Evolutionary conservation across 2,113 vertebrate genomes (phyloP), one percentile per base, ranked within the genome.

Genomic region (Hiodon alosoides): DNA sequence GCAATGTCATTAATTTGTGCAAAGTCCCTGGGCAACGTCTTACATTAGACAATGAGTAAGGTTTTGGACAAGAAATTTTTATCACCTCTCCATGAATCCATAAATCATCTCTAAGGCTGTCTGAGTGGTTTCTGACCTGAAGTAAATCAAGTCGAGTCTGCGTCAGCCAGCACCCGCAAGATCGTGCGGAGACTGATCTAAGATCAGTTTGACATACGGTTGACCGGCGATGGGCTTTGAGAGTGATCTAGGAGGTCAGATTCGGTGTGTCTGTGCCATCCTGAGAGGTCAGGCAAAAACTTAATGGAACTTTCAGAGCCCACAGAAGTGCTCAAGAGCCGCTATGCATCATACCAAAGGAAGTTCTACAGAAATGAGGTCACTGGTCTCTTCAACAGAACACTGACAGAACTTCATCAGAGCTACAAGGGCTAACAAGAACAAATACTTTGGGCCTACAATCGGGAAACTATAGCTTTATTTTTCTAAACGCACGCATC

Each of bases 71-170:
- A 52, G 53, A 16, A 62, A 66, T 64, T 17, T 48, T 54, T 66
- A 61, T 74, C 72, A 74, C 17, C 17, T 74, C 13, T 46, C 51
- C 13, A 66, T 4, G n/a, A 62, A 53, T 74, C 72, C 13, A 66
- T 4, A 52, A 62, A 53, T 74, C 72, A 74, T 61, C 11, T 13
- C 72, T 74, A 66, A 74, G 31, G 48, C n/a, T 51, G 8, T 69
- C 67, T 13, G 50, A 10, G 59, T 66, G 51, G 61, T 52, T 53
- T 17, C 13, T 6, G 72, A 66, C 72, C 60, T 61, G 54, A 58
- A 31, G n/a, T 65, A 74, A 74, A 74, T 74, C n/a, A 74, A 52
- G 51, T 17, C 51, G 5, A n/a, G 61, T 50, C 72, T 53, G 47
- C n/a, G 0, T 60, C 50, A 74, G 9, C 51, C n/a, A 16, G n/a